Evolutionary conservation across 2,888 invertebrate species (phyloP), one percentile per base, ranked within the genome.

Genomic region (Salticus scenicus): DNA sequence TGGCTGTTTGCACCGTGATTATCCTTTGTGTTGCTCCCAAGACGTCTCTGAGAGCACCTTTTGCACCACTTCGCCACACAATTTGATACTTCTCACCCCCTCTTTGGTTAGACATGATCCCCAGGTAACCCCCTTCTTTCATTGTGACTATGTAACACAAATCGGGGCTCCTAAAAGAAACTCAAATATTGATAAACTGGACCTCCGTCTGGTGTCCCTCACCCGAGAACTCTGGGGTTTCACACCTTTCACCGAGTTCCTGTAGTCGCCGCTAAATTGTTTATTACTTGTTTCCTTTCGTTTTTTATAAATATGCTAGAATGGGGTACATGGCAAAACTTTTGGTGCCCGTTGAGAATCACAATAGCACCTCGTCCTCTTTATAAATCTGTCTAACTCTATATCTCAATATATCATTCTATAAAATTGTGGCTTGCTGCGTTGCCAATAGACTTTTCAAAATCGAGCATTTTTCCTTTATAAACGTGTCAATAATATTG

Each of bases 131-230:
- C 42, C 42, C 51, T 30, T 69, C 47, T 67, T 20, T 57, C 74
- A 67, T 74, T 74, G 67, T 37, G 47, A 71, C 63, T 24, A 27
- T 76, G 82, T 71, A 63, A 57, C 31, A 24, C 28, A 57, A 67
- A 73, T 72, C 72, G 57, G 57, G 24, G 24, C 57, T 10, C 57
- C 47, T 14, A 64, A 82, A 82, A 82, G 81, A 41, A 82, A 82
- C 70, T 83, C 82, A 83, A 83, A 83, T 83, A 83, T 83, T 83
- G 82, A 83, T 83, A 83, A 83, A 83, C 82, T 83, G 73, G 57
- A 57, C 37, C 37, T 67, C 33, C 67, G 20, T 33, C 67, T 66
- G 37, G n/a, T 67, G 28, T 67, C 24, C 33, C 24, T 67, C 67
- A 67, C 24, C 24, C 24, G 24, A 24, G 14, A 57, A 4, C 24